Evolutionary conservation across 2,888 invertebrate species (phyloP).

Genomic region (Callyntrura sp.): DNA sequence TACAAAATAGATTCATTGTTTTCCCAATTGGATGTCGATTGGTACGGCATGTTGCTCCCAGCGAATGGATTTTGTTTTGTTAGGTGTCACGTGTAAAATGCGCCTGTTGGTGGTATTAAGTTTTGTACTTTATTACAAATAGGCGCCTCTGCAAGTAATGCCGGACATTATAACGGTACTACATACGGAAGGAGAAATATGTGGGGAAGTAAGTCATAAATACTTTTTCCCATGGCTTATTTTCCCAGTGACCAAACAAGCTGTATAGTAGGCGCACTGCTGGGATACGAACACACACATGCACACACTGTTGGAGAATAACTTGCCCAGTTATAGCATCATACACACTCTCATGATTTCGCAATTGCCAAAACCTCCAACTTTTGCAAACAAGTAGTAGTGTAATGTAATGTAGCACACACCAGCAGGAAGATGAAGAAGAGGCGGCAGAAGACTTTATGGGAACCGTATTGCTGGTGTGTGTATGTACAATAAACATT

Average conservation of each 20-base stretch:
- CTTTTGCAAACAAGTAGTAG: conserved; percentile 50
- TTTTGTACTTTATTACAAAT: conserved; percentile 2
- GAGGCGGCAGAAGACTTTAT: not conserved
- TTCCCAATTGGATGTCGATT: not conserved
- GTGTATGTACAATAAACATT: conserved; percentile 24
- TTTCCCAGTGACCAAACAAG: conserved; percentile 40
- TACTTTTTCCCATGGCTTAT: conserved; percentile 30
- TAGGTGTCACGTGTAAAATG: conserved; percentile 22
- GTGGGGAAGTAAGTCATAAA: conserved; percentile 58
- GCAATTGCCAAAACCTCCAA: conserved; percentile 63
- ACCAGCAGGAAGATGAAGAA: conserved; percentile 11
- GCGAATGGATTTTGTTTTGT: not conserved
- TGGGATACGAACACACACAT: not conserved
- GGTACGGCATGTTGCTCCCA: not conserved
- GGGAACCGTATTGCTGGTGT: conserved; percentile 20
- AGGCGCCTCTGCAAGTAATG: not conserved
- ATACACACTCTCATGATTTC: conserved; percentile 49
- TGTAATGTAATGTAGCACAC: conserved; percentile 14
- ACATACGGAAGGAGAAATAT: conserved; percentile 30
- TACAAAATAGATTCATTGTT: conserved; percentile 19
- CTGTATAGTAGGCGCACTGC: conserved; percentile 8
- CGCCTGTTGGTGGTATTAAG: not conserved
- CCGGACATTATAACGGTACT: not conserved
- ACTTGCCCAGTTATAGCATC: conserved; percentile 5
- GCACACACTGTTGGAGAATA: conserved; percentile 5